Percentiles rank a stretch among this genome's conserved stretches.
Evolutionary conservation across 1,140 invertebrate genomes (phyloP).

Genomic region (Copidosoma floridanum): DNA sequence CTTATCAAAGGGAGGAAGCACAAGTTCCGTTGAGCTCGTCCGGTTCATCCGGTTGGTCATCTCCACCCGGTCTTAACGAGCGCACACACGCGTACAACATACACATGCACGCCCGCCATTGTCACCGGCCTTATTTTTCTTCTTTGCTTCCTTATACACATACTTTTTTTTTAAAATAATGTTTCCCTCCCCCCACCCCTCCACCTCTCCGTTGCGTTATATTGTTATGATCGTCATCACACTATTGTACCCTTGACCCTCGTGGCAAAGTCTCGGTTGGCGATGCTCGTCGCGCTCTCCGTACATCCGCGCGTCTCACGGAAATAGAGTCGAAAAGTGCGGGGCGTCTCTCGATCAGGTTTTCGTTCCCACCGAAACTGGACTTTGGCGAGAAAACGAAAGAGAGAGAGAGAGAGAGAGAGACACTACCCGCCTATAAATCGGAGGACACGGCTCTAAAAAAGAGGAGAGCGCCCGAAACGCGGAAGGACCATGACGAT

Average conservation of each 20-base stretch:
- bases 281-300: slow-evolving; percentile 9
- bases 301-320: background rate
- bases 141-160: background rate
- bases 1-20: slow-evolving; percentile 6
- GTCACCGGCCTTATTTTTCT: background rate
- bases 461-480: slow-evolving; percentile 26
- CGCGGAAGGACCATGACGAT: slow-evolving; percentile 38
- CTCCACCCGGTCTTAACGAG: slow-evolving; percentile 29
- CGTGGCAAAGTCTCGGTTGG: background rate
- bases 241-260: background rate
- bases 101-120: no score
- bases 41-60: slow-evolving; percentile 44
- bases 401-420: no score
- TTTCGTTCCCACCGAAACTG: slow-evolving; percentile 54
- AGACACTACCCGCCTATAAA: no score
- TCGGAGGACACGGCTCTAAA: no score
- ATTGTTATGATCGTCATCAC: background rate
- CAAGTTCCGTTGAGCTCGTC: slow-evolving; percentile 40
- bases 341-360: slow-evolving; percentile 41
- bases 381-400: slow-evolving; percentile 27
- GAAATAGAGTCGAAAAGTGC: slow-evolving; percentile 24
- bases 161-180: no score
- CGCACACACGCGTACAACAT: no score
- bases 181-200: background rate
- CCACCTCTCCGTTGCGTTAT: background rate